These are phyloP conservation scores for Nymphalis io DNA, from an alignment of 1,140 invertebrate species.

Conservation along the genomic window DNA sequence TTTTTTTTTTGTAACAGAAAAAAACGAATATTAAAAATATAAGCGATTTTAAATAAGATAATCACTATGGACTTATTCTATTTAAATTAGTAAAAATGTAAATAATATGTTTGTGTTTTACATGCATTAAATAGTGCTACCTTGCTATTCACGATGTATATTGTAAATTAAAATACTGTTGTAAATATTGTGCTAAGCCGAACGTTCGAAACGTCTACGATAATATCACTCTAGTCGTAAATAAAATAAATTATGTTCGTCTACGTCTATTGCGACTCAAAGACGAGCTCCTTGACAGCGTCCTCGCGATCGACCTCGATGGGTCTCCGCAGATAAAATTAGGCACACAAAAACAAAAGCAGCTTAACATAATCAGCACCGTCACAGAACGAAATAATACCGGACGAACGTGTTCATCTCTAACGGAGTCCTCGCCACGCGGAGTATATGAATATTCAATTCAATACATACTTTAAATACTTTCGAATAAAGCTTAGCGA, in stretches of 20 bases:
- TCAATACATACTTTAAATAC: no score
- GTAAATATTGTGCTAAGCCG: conserved; percentile 1
- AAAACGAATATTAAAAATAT: no score
- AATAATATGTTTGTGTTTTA: background rate
- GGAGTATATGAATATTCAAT: no score
- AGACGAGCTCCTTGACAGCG: background rate
- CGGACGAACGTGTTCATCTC: background rate
- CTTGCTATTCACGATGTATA: background rate
- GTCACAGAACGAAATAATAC: background rate
- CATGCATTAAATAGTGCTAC: conserved; percentile 9
- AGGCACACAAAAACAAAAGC: conserved; percentile 4
- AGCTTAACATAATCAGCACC: background rate
- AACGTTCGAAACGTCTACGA: background rate
- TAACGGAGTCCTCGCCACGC: background rate
- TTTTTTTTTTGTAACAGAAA: no score
- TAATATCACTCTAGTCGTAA: background rate
- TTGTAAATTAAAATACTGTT: conserved; percentile 2
- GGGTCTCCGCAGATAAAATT: background rate
- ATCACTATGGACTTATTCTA: no score
- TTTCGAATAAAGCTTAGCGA: no score
- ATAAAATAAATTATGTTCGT: conserved; percentile 9
- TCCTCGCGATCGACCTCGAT: background rate
- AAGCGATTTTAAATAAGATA: no score
- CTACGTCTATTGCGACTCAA: conserved; percentile 1
- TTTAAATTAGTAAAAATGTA: background rate